These are phyloP conservation scores for Acrocephalus kingi DNA, from an alignment of 2,113 vertebrate genomes.

Conservation along the genomic window DNA sequence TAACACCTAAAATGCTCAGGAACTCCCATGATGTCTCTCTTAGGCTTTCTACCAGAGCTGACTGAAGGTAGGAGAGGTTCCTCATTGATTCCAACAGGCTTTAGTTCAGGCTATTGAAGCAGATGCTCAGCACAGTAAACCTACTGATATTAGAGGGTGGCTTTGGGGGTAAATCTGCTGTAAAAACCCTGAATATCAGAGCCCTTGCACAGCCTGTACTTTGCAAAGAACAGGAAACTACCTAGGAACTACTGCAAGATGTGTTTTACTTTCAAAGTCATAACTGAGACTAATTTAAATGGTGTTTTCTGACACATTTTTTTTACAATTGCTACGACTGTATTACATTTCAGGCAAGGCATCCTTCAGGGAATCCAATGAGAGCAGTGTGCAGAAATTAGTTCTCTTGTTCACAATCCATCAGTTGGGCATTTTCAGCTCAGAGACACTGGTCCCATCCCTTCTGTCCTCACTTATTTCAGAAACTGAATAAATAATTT, in stretches of 20 bases:
- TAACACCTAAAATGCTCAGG: background rate
- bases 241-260: background rate
- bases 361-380: background rate
- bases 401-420: background rate
- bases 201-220: background rate
- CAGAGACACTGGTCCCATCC: background rate
- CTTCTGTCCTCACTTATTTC: slow-evolving; percentile 3
- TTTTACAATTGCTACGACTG: background rate
- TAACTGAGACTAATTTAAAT: background rate
- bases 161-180: background rate
- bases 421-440: background rate
- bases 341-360: background rate
- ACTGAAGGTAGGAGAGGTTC: background rate
- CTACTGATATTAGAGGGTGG: background rate
- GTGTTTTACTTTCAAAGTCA: background rate
- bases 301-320: background rate
- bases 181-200: background rate
- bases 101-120: background rate
- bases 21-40: background rate
- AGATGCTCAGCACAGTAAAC: background rate
- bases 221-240: background rate
- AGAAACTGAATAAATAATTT: slow-evolving; percentile 16
- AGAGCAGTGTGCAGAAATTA: background rate
- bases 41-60: background rate
- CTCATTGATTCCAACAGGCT: background rate